Evolutionary conservation across 2,797 vertebrate genomes (phyloP), one percentile per base, ranked within the genome.

Genomic region (Ctenosaura bakeri): DNA sequence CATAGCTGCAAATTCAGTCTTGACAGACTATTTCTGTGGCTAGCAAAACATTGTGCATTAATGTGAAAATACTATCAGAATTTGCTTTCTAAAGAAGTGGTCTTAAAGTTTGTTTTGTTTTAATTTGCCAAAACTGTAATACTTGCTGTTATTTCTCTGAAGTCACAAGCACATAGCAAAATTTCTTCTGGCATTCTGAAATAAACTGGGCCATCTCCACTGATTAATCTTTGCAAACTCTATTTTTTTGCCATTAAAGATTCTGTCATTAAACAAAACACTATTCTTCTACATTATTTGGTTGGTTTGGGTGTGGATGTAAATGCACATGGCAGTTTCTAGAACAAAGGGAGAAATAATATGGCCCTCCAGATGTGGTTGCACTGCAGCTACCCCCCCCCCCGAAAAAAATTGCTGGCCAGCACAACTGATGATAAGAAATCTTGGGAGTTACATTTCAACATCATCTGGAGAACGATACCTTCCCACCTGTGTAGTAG

Each of bases 171-270:
- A 92, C 95, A 90, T 96, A 94, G 93, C 7, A 52, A 94, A 93
- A 83, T 90, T 91, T 94, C 95, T 94, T 95, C 89, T 97, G 96
- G 95, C 89, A 92, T 95, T 95, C 88, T 85, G 81, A 91, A 91
- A 90, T 78, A 89, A 92, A 90, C 90, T 87, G 88, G 92, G 95
- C 87, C 88, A 95, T 80, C 92, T 96, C 83, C 95, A 50, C 94
- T 92, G 90, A 89, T 92, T 96, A 87, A 88, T 92, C 95, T 93
- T 93, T 95, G 92, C 94, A 96, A 96, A 93, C 32, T 73, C 88
- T 84, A 76, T 88, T 94, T 96, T 96, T 78, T 97, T 95, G 90
- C 97, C 95, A 97, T 97, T 97, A 97, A 97, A 97, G 91, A 95
- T 94, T 97, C 83, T 95, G 96, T 89, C 97, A 96, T 97, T 89